Base-by-base conservation (phyloP, 1,140 invertebrate species). In the Holcopasites calliopsidis region DNA sequence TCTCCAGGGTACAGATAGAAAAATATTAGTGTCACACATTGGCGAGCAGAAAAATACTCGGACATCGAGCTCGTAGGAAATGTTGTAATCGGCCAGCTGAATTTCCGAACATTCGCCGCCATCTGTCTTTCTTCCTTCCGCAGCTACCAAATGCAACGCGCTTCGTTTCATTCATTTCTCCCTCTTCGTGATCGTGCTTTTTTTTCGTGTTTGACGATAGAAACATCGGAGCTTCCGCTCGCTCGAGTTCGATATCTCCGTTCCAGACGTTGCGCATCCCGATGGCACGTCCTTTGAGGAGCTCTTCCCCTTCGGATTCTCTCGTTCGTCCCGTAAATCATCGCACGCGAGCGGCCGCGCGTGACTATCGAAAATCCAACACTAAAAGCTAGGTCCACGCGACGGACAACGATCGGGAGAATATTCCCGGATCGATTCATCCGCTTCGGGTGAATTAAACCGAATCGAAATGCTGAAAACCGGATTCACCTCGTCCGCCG, bases 161-260 rank as follows among this genome's bases (percentile, higher is more conserved):
- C 11, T 23, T 33, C 23, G 3, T 5, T 47, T 47, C n/a, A 18
- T 47, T 47, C 44, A 47, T n/a, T 3, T 16, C 8, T 47, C 44
- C n/a, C 44, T 16, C 44, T 16, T 40, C 38, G 38, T 40, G 6
- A 7, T 13, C 38, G 6, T 40, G 38, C 6, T 2, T 31, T 23
- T 13, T n/a, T 47, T 28, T 26, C n/a, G 28, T 35, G 38, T 49
- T 70, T 49, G 47, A 70, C 38, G 68, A 49, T 70, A n/a, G 68
- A 49, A 70, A 70, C 68, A 58, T 60, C 57, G 68, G 28, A n/a
- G 44, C 47, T 49, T 49, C 54, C 55, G 33, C 54, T 70, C 42
- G 64, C 54, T 49, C 68, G 68, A 35, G 68, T 70, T 49, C 54
- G 54, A 70, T 70, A 70, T 70, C 68, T 58, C 38, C 54, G 40